Base-by-base conservation (phyloP, 1,140 invertebrate species). In the Aradophagus sp. region DNA sequence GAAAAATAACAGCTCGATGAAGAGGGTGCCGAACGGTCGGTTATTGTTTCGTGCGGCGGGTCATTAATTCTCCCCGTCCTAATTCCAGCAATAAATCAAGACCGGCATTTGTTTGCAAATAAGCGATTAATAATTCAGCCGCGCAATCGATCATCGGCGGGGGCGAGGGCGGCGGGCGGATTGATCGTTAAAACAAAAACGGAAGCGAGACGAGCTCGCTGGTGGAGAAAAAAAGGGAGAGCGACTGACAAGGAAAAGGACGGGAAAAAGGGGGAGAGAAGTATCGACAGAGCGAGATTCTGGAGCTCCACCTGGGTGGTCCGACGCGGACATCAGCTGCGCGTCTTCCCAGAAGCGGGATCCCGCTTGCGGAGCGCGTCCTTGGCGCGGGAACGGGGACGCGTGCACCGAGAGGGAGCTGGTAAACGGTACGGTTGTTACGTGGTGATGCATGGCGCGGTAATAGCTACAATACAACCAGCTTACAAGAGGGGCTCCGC, bases 381-480 rank as follows among this genome's bases (percentile, higher is more conserved):
- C 70, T 73, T 72, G 63, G 55, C 72, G 74, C 75, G 47, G 42
- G 2, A 26, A 45, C 34, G 48, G 66, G 26, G 44, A 8, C 38
- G 47, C 27, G 38, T 32, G 47, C 27, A 41, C 35, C 14, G 11
- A 58, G 67, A 62, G 74, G 44, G 55, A 68, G 55, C 66, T 48
- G 65, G 76, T 50, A 70, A 77, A 77, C 70, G 66, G 73, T 75
- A 81, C 77, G 77, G 80, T 80, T 82, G 80, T 83, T 84, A 84
- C 80, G 80, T 79, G 82, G 81, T 84, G 81, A 86, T 86, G 84
- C 84, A 84, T 86, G 80, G 81, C 82, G 81, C 63, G 78, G 84
- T 86, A 86, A 86, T 84, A 84, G 82, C 82, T 84, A 84, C 82
- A 81, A 84, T 85, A 85, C 84, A 85, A 84, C 77, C 80, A 82